Evolutionary conservation across 2,113 vertebrate species (phyloP), one percentile per base, ranked within the genome.

Genomic region (Gopherus flavomarginatus): DNA sequence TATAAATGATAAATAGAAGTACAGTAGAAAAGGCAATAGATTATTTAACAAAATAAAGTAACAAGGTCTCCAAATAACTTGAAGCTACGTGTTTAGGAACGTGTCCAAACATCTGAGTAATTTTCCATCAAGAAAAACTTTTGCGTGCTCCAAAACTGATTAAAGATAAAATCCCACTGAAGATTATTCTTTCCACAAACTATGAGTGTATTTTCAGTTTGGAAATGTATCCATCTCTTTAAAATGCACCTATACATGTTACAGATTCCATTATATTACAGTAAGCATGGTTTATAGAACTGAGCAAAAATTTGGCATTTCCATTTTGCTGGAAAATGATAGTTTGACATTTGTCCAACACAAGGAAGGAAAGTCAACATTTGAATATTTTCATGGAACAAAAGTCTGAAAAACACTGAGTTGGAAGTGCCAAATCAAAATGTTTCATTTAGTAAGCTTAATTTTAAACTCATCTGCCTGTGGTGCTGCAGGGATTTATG

Each of bases 211-310:
- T 19, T 35, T 44, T 92, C n/a, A 62, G 27, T 13, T 83, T 62
- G 14, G 11, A 90, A 82, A 7, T n/a, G 2, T 5, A 6, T 19
- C 22, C 1, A 52, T 6, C 77, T 49, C 54, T 82, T 42, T 22
- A 21, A 81, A 82, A 86, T 11, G 22, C 26, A 90, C 47, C 17
- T 42, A n/a, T 1, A 78, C 24, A 54, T n/a, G 82, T 8, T 27
- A 87, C 75, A 69, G 1, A 69, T 0, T 22, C 0, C n/a, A 8
- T 31, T 92, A 11, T 6, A 42, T 5, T 27, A 49, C 1, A 87
- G 16, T 17, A 75, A 75, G 38, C 38, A 31, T 14, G 8, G 59
- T 17, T 65, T 35, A 75, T 42, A 75, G 69, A 75, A 42, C 19
- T 75, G 38, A 42, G 38, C 38, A 42, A 42, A 75, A 24, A 75